These are phyloP conservation scores for Pherbina coryleti DNA, from an alignment of 2,888 invertebrate species.

Conservation along the genomic window DNA sequence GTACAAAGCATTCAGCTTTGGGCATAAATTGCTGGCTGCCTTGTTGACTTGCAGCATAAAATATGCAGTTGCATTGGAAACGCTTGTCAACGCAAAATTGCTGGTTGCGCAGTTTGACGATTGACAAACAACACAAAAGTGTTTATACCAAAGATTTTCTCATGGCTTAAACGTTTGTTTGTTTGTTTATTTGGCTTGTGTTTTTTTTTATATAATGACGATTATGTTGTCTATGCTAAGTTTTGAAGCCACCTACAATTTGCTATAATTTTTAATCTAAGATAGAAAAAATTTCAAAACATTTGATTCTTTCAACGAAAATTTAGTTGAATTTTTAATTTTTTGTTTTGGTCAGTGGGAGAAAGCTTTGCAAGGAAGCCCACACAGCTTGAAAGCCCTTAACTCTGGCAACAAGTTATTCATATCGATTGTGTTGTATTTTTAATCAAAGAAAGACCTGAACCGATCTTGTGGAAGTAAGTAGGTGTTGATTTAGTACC, in stretches of 20 bases:
- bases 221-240: neutral
- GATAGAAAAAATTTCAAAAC: too few species aligned
- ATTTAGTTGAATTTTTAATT: too few species aligned
- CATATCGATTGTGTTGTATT: too few species aligned
- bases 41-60: neutral
- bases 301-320: too few species aligned
- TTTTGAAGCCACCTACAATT: neutral
- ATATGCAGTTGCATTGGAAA: constrained; percentile 6
- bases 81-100: neutral
- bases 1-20: neutral
- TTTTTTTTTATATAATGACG: neutral
- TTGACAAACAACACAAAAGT: neutral
- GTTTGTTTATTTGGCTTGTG: neutral
- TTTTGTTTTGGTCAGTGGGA: too few species aligned
- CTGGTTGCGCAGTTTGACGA: neutral
- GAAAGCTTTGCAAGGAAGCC: neutral
- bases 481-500: too few species aligned
- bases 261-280: too few species aligned
- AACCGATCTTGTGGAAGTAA: too few species aligned
- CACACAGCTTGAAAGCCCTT: constrained; percentile 5
- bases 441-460: too few species aligned
- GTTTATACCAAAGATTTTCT: neutral
- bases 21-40: neutral
- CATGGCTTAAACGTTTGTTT: neutral
- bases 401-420: too few species aligned